Base-by-base conservation (phyloP, 2,888 invertebrate genomes). In the Dryadula phaetusa region DNA sequence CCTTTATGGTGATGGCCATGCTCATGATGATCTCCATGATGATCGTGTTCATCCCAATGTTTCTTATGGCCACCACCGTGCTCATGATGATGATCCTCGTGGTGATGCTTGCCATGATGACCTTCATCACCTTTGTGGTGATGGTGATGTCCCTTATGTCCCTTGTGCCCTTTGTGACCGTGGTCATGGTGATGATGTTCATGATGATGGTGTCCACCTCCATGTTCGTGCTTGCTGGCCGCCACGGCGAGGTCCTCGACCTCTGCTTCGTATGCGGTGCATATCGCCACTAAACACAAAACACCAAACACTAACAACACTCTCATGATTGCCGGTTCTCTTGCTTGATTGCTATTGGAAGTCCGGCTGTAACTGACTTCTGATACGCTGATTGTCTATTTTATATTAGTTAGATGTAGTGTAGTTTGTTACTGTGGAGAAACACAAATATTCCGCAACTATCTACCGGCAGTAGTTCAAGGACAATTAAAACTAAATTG, bases 1-100 rank as follows among this genome's bases (percentile, higher is more conserved):
- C 95, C 96, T 81, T 97, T 96, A 82, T 96, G 95, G 71, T 95
- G 95, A 76, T 96, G 95, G 5, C 95, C 96, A 58, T 94, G 94
- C 70, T 96, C 96, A 79, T 97, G 96, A 79, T 97, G 96, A 42
- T 95, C 95, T 0, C 95, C 95, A 77, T 96, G 94, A 77, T 96
- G 94, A 58, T 95, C 95, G 64, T 95, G 95, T 81, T 96, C 96
- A 72, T 96, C 96, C 88, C 96, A 95, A 77, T 96, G 95, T 68
- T 96, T 95, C 84, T 97, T 96, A 87, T 97, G 95, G 77, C 96
- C 96, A 20, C 96, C 96, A 47, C 95, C 95, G 77, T 96, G 95
- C 76, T 96, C 96, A 67, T 94, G 94, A 82, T 96, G 95, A 77
- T 96, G 95, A 1, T 94, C 95, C 22, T 93, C 94, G 75, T 96